Evolutionary conservation across 2,888 invertebrate species (phyloP).

Genomic region (Caenorhabditis japonica): DNA sequence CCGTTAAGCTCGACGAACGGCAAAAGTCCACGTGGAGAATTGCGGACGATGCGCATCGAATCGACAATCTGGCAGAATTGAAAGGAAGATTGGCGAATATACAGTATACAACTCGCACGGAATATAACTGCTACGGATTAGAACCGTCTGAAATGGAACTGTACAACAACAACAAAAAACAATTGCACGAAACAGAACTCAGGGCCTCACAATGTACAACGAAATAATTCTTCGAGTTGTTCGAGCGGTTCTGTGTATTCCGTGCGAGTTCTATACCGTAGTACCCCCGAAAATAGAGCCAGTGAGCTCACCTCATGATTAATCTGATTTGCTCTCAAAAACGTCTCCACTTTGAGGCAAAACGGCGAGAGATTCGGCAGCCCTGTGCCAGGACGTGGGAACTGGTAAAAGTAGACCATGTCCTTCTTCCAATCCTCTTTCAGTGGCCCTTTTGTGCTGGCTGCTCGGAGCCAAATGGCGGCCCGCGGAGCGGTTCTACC

Average conservation of each 20-base stretch:
- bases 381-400: conserved; percentile 66
- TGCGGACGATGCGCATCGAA: conserved; percentile 49
- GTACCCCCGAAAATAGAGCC: too few relatives aligned
- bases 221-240: too few relatives aligned
- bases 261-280: too few relatives aligned
- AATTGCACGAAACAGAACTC: too few relatives aligned
- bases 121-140: too few relatives aligned
- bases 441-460: conserved; percentile 48
- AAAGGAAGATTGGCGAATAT: too few relatives aligned
- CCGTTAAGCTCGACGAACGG: conserved; percentile 66
- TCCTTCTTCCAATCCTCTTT: conserved; percentile 68
- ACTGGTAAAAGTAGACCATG: conserved; percentile 74
- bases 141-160: too few relatives aligned
- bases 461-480: conserved; percentile 11
- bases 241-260: too few relatives aligned
- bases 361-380: conserved; percentile 74
- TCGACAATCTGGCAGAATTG: conserved; percentile 43
- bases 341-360: conserved; percentile 75
- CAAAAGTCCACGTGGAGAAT: conserved; percentile 56
- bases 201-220: too few relatives aligned
- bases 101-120: too few relatives aligned
- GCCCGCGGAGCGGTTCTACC: conserved; percentile 23
- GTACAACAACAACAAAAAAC: too few relatives aligned
- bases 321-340: conserved; percentile 71
- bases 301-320: conserved; percentile 76